phyloP scores from a whole-genome alignment of 2,113 vertebrate species.

The Aphelocoma coerulescens region DNA sequence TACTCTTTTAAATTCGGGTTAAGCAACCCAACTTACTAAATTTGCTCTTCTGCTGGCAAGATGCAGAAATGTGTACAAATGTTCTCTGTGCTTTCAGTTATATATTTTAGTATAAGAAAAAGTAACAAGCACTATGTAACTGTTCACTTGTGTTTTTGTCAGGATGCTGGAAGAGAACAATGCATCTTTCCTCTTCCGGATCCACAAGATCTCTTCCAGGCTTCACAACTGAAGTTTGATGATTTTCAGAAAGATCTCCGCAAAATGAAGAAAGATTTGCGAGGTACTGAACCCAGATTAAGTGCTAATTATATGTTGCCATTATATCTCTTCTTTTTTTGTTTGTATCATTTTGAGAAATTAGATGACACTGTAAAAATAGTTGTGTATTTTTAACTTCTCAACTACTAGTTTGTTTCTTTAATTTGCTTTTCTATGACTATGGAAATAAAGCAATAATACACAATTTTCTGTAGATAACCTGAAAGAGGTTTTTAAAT shows the following conservation, averaged over 20 bases:
- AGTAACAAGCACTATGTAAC: background rate
- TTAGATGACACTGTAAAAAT: background rate
- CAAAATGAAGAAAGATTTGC: constrained; percentile 89
- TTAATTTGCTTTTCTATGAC: background rate
- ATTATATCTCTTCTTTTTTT: background rate
- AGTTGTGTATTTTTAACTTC: background rate
- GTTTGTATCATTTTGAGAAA: background rate
- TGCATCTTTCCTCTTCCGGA: constrained; percentile 91
- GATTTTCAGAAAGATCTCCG: constrained; percentile 94
- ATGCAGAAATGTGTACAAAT: background rate
- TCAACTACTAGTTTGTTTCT: background rate
- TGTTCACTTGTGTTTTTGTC: constrained; percentile 37
- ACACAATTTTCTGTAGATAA: background rate
- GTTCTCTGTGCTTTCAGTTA: background rate
- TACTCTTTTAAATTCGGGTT: background rate
- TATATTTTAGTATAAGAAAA: background rate
- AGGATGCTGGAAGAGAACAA: constrained; percentile 92
- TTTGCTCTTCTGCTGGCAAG: background rate
- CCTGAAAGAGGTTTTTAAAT: background rate
- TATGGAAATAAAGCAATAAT: background rate
- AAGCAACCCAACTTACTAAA: constrained; percentile 15
- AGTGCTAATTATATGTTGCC: background rate
- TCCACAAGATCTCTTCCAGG: constrained; percentile 96
- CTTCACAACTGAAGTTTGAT: constrained; percentile 96
- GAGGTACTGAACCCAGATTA: constrained; percentile 73